Conservation (phyloP, 2,888 invertebrate genomes). For the Drosophila limbata region DNA sequence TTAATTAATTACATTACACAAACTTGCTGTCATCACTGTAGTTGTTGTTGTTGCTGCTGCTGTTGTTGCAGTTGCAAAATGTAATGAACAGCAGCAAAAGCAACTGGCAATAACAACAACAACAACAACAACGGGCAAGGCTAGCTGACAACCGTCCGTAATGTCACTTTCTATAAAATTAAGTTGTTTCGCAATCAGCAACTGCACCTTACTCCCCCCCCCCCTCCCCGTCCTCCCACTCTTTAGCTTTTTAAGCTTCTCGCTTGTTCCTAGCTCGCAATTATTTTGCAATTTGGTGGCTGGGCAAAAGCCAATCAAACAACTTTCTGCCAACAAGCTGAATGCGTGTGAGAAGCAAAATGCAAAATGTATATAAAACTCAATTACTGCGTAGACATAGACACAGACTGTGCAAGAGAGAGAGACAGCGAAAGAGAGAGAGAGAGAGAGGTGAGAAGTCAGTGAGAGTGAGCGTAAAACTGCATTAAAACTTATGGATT, state of each 20-base stretch:
- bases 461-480: slow-evolving; percentile 25
- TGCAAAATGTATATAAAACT: slow-evolving; percentile 76
- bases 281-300: slow-evolving; percentile 80
- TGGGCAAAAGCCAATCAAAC: slow-evolving; percentile 79
- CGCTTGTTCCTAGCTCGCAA: slow-evolving; percentile 52
- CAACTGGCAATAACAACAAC: slow-evolving; percentile 11
- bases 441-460: background rate
- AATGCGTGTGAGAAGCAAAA: slow-evolving; percentile 49
- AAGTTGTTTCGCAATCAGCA: slow-evolving; percentile 67
- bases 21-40: slow-evolving; percentile 70
- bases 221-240: background rate
- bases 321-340: slow-evolving; percentile 63
- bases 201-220: slow-evolving; percentile 44
- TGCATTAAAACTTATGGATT: slow-evolving; percentile 63
- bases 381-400: slow-evolving; percentile 61
- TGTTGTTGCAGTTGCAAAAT: slow-evolving; percentile 50
- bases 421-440: background rate
- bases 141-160: slow-evolving; percentile 44
- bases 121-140: too few relatives aligned
- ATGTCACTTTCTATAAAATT: slow-evolving; percentile 79
- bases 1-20: slow-evolving; percentile 82
- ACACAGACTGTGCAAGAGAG: slow-evolving; percentile 9
- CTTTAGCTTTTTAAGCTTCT: background rate
- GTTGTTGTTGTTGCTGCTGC: slow-evolving; percentile 32
- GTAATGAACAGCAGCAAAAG: slow-evolving; percentile 36